Base-by-base conservation (phyloP, 2,888 invertebrate genomes). In the Acrobasis suavella region DNA sequence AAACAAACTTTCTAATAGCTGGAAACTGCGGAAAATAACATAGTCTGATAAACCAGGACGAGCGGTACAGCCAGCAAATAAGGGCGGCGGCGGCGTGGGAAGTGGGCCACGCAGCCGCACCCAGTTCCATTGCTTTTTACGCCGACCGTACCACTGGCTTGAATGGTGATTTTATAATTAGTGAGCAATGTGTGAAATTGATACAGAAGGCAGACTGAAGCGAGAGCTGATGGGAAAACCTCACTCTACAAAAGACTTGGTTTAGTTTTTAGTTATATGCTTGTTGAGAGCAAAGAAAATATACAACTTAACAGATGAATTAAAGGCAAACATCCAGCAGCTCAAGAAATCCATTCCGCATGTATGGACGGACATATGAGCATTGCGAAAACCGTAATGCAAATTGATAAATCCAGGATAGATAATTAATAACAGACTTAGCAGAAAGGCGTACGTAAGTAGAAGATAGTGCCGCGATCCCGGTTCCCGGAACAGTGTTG, bases 61-160 rank as follows among this genome's bases (percentile, higher is more conserved):
- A 77, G 76, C 76, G 71, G 75, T 77, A 77, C 74, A 69, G 78
- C 69, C 72, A 67, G 68, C 71, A 50, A 60, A 62, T 63, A 60
- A 51, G 72, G 70, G 58, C 50, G 60, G 54, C 67, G 70, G 70
- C 69, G 65, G 72, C 85, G 86, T 86, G 86, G 81, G 86, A 86
- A 86, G 80, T 76, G 67, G 82, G 83, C 71, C 82, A 73, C 62
- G 62, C 37, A n/a, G 68, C 72, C 72, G 79, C 75, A 74, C 79
- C 81, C 77, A 78, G 75, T 78, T 79, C 82, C 80, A 82, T 81
- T 78, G 74, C 75, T 78, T 74, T 74, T 77, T 72, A 71, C 74
- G 68, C 72, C 68, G 72, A 73, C 73, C 69, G 71, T 75, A 73
- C 75, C 39, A 54, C 38, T 37, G 37, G 37, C 60, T 14, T 46